Base-by-base conservation (phyloP, 37 sponge, comb jelly and placozoan genomes). In the Hexactinellida sp. region DNA sequence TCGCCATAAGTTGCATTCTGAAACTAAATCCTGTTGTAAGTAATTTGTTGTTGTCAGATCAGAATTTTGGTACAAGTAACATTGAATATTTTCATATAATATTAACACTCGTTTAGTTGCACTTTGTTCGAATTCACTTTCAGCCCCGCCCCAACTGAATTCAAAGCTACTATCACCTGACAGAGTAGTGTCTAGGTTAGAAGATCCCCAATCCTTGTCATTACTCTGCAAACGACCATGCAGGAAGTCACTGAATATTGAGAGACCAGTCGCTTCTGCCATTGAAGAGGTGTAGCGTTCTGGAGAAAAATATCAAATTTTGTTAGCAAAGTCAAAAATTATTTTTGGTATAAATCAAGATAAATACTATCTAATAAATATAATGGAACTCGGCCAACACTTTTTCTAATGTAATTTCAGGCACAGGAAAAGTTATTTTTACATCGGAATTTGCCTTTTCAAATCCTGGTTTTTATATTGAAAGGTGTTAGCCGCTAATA, bases 11-110 rank as follows among this genome's bases (percentile, higher is more conserved):
- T 63, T 10, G 76, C 76, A 63, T 63, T 63, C 76, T 10, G 21
- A 21, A n/a, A n/a, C 13, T n/a, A n/a, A n/a, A 63, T 63, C 13
- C 13, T 63, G 19, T 63, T 63, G 21, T n/a, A 63, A 7, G 3
- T 21, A 28, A 63, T 63, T 63, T 32, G 76, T 1, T 19, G 9
- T 1, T 19, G 9, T 47, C 3, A 63, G 3, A 25, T 63, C 76
- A 32, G 76, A 63, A 63, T 63, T n/a, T 63, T 63, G 76, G 30
- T 63, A 63, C 13, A 63, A n/a, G 13, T 25, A 1, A 28, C 76
- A 63, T n/a, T 63, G 76, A n/a, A 63, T n/a, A 63, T 63, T 63
- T 63, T 63, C 30, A 23, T 63, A 63, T 25, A 63, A n/a, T 63
- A 21, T 7, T 28, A 63, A 25, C 34, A 63, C 76, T 63, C 13